Evolutionary conservation across 2,797 vertebrate species (phyloP).

Genomic region (Cirrhinus mrigala): DNA sequence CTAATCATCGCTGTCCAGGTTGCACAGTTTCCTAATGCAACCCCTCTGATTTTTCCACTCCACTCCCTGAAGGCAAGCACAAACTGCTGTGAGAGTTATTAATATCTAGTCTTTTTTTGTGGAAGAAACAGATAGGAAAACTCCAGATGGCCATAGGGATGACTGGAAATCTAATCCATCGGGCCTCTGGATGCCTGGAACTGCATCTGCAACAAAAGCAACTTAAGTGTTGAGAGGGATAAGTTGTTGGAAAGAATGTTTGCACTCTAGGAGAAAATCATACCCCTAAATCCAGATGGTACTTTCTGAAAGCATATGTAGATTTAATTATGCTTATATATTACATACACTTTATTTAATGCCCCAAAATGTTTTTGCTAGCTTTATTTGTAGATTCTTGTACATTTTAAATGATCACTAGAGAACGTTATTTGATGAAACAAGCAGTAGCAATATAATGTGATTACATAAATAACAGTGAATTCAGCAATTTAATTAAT

Average conservation of each 20-base stretch:
- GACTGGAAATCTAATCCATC: conserved; percentile 70
- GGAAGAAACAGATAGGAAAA: conserved; percentile 65
- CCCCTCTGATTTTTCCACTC: conserved; percentile 67
- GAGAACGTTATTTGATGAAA: neutral
- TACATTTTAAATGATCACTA: conserved; percentile 3
- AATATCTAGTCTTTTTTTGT: conserved; percentile 62
- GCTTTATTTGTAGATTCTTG: neutral
- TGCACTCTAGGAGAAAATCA: conserved; percentile 68
- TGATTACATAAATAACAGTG: neutral
- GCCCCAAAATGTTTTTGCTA: conserved; percentile 54
- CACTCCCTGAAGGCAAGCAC: conserved; percentile 54
- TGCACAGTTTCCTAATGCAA: conserved; percentile 52
- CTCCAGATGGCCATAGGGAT: conserved; percentile 72
- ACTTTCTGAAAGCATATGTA: conserved; percentile 69
- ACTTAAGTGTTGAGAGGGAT: conserved; percentile 73
- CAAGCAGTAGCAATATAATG: neutral
- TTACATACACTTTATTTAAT: conserved; percentile 60
- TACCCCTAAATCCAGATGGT: conserved; percentile 70
- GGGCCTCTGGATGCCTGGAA: conserved; percentile 73
- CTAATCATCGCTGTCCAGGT: conserved; percentile 50
- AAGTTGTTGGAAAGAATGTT: conserved; percentile 76
- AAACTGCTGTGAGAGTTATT: conserved; percentile 69
- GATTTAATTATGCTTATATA: conserved; percentile 66
- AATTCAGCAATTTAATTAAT: neutral
- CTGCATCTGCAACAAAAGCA: conserved; percentile 67